Base-by-base conservation (phyloP, 1,140 invertebrate genomes). In the Eriocheir sinensis region DNA sequence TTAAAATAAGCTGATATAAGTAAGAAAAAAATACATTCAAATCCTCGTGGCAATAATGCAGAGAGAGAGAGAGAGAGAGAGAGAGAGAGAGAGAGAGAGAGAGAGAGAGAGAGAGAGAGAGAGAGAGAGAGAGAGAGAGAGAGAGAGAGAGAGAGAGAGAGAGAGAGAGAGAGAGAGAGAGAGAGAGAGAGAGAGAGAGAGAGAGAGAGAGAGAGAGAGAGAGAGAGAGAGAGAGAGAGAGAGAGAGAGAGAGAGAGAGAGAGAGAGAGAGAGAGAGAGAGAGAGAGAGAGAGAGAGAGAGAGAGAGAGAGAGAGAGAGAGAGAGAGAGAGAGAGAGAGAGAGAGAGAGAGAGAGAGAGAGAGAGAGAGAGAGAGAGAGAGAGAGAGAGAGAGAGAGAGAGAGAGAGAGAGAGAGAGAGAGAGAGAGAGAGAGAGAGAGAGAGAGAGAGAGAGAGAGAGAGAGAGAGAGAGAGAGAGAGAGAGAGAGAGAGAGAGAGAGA, bases 191-290 rank as follows among this genome's bases (percentile, higher is more conserved):
- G 60, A 72, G n/a, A 72, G 60, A 15, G 60, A 15, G 60, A n/a
- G 60, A n/a, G n/a, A 72, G 60, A 15, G n/a, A 72, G n/a, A n/a
- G 60, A 72, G n/a, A 72, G 12, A 72, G 60, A 72, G 60, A n/a
- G 60, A n/a, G 60, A 72, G 60, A 72, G 60, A 72, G 60, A 72
- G 60, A 72, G n/a, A 15, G n/a, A n/a, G 60, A n/a, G n/a, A n/a
- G 60, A 72, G n/a, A n/a, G 60, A n/a, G n/a, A 72, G n/a, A n/a
- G 60, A n/a, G 60, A 72, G n/a, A 72, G n/a, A 72, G n/a, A 72
- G n/a, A 72, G n/a, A 72, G n/a, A 72, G n/a, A 72, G n/a, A 72
- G n/a, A 72, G n/a, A 72, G n/a, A 72, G n/a, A n/a, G 60, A 72
- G 60, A 72, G 12, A 15, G n/a, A 15, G 60, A 72, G 60, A 72